These are phyloP conservation scores for Trilocha varians DNA, from an alignment of 2,888 invertebrate species.

Conservation along the genomic window DNA sequence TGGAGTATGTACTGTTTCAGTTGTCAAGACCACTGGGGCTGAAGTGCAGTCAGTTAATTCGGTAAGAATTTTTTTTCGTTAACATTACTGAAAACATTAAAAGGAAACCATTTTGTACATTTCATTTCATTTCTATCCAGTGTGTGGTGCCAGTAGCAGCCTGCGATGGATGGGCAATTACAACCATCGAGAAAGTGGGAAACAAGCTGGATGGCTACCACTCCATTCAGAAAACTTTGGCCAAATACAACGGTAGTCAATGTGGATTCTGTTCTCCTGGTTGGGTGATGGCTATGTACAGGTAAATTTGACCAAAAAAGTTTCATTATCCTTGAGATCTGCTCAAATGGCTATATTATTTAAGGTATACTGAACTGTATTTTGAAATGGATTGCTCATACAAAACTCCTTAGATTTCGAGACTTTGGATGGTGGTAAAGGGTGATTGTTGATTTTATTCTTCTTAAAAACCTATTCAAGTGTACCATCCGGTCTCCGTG, in stretches of 20 bases:
- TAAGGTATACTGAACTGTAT: no score
- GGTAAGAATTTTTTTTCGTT: constrained; percentile 44
- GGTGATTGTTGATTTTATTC: no score
- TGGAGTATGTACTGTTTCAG: constrained; percentile 75
- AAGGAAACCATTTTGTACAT: no score
- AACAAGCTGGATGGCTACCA: constrained; percentile 73
- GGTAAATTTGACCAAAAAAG: no score
- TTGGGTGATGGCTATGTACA: constrained; percentile 84
- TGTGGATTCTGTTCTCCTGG: constrained; percentile 84
- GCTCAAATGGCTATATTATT: no score
- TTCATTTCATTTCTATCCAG: constrained; percentile 46
- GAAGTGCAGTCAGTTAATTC: constrained; percentile 74
- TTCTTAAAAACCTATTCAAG: no score
- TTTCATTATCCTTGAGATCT: no score
- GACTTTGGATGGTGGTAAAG: no score
- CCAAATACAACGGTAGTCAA: constrained; percentile 78
- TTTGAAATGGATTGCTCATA: no score
- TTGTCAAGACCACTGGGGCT: constrained; percentile 30
- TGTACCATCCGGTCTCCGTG: no score
- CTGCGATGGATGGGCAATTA: constrained; percentile 77
- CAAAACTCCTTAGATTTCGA: no score
- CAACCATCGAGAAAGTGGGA: constrained; percentile 81
- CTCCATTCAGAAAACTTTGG: constrained; percentile 74
- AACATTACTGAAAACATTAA: not conserved
- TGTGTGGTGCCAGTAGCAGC: constrained; percentile 75